Percentiles rank a stretch among this genome's conserved stretches.
phyloP scores from a whole-genome alignment of 2,888 invertebrate species.

The Melieria omissa region DNA sequence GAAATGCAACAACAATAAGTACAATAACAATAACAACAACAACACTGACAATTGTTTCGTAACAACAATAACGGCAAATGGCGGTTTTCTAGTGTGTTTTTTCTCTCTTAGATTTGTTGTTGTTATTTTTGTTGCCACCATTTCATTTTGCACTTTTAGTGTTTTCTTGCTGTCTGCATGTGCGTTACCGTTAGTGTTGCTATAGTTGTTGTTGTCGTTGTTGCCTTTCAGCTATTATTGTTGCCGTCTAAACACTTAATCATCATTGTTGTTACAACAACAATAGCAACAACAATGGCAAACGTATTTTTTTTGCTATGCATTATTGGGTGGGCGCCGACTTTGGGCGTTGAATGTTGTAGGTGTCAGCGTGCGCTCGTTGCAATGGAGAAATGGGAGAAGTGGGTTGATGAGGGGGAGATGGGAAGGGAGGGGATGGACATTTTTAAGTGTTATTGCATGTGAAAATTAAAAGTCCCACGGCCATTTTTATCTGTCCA shows the following conservation, averaged over 20 bases:
- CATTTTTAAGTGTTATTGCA: too few species aligned
- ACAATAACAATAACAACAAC: not conserved
- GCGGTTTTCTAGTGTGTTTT: not conserved
- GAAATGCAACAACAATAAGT: not conserved
- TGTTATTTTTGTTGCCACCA: not conserved
- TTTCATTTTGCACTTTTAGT: not conserved
- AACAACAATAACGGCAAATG: constrained; percentile 1
- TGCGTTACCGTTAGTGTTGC: constrained; percentile 8
- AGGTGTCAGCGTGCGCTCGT: too few species aligned
- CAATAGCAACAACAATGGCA: constrained; percentile 6
- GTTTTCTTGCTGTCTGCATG: constrained; percentile 22
- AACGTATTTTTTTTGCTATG: too few species aligned
- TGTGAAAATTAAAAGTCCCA: too few species aligned
- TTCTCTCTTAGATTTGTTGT: not conserved
- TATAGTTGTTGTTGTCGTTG: not conserved
- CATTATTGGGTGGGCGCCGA: too few species aligned
- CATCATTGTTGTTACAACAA: constrained; percentile 29
- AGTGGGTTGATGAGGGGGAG: too few species aligned
- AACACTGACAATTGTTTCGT: constrained; percentile 8
- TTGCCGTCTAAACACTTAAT: constrained; percentile 31
- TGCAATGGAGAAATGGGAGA: too few species aligned
- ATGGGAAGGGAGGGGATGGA: too few species aligned
- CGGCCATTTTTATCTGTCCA: too few species aligned
- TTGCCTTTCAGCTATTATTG: constrained; percentile 25
- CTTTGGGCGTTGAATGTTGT: too few species aligned